Percentiles rank a stretch among this genome's conserved stretches.
phyloP scores from a whole-genome alignment of 2,888 invertebrate species.

The Apotomis betuletana region DNA sequence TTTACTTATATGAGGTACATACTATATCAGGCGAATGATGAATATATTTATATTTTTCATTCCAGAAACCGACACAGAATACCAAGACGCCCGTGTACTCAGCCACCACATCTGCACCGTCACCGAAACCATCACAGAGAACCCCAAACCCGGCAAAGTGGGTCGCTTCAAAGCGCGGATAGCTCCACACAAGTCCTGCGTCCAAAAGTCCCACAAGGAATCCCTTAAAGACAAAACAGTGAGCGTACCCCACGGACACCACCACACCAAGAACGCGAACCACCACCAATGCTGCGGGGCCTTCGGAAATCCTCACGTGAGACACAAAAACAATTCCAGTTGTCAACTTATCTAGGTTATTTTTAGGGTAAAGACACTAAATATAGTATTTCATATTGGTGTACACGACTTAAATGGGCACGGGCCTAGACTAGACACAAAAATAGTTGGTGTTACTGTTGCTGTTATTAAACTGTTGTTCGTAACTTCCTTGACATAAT shows the following conservation, averaged over 20 bases:
- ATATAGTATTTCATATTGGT: constrained; percentile 1
- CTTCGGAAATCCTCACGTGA: constrained; percentile 77
- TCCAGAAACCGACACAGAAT: constrained; percentile 75
- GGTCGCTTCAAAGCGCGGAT: constrained; percentile 71
- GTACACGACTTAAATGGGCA: not conserved
- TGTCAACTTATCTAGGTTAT: constrained; percentile 68
- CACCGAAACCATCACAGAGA: constrained; percentile 56
- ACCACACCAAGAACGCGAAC: constrained; percentile 74
- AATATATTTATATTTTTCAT: constrained; percentile 11
- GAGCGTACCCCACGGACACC: constrained; percentile 72
- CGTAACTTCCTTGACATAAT: no score
- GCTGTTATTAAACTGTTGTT: not conserved
- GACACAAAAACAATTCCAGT: constrained; percentile 74
- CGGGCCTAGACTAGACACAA: not conserved
- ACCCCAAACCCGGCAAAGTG: constrained; percentile 69
- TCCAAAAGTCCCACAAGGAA: constrained; percentile 60
- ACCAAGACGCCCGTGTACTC: constrained; percentile 61
- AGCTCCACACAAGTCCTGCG: constrained; percentile 67
- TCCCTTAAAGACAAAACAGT: constrained; percentile 52
- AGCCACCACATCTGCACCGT: constrained; percentile 56
- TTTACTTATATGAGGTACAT: no score
- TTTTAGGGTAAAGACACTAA: constrained; percentile 17
- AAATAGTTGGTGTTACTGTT: not conserved
- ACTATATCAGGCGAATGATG: no score
- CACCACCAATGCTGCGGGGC: constrained; percentile 81